A percentile compares a stretch with the other conserved stretches of the same genome.
These are phyloP conservation scores for Malurus cyaneus DNA, from an alignment of 2,113 vertebrate species.

Conservation along the genomic window DNA sequence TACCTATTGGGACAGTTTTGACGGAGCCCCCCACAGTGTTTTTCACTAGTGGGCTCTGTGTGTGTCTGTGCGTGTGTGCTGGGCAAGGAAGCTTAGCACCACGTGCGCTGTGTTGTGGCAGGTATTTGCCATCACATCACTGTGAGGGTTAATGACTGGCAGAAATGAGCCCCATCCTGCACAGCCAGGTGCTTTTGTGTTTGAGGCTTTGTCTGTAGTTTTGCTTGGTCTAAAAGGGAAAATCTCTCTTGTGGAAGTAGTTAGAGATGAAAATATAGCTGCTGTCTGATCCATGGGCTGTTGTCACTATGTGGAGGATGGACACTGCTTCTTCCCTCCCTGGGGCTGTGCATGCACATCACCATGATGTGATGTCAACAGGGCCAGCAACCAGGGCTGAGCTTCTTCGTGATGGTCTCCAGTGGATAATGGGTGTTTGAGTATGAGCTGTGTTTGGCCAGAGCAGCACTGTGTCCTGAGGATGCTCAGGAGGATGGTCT, in stretches of 20 bases:
- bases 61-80: not conserved
- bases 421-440: not conserved
- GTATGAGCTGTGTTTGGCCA: not conserved
- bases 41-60: not conserved
- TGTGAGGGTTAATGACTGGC: rapidly evolving
- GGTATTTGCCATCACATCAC: rapidly evolving
- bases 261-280: not conserved
- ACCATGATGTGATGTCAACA: not conserved
- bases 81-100: not conserved
- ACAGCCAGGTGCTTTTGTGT: not conserved
- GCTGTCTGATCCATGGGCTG: not conserved
- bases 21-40: not conserved
- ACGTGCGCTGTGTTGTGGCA: rapidly evolving
- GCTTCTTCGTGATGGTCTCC: not conserved
- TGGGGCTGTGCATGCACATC: not conserved
- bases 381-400: not conserved
- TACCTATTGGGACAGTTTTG: not conserved
- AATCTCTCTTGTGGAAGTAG: not conserved
- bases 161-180: not conserved
- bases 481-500: not conserved
- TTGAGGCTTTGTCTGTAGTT: not conserved
- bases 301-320: not conserved
- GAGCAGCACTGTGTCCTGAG: not conserved
- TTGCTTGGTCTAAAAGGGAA: not conserved
- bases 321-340: not conserved